Conservation (phyloP, 2,888 invertebrate genomes). For the Vannuccia rotundouncinata region DNA sequence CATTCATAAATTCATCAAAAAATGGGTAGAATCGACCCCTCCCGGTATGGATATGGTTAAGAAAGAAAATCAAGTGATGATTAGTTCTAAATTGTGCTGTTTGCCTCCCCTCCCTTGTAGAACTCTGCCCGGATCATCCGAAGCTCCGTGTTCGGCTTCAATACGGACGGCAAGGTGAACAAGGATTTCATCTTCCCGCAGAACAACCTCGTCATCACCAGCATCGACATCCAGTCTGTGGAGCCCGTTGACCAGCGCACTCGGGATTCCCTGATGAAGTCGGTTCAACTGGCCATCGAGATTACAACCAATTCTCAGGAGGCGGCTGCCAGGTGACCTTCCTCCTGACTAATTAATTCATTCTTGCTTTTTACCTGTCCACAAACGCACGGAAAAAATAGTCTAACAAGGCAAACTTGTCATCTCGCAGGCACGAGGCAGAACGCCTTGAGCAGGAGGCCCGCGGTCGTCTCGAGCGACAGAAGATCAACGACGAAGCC, state of each 20-base stretch:
- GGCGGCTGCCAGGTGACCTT: slow-evolving; percentile 38
- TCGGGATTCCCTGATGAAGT: slow-evolving; percentile 59
- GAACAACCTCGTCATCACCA: slow-evolving; percentile 58
- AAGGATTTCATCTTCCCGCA: slow-evolving; percentile 57
- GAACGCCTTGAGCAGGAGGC: slow-evolving; percentile 48
- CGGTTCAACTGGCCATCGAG: slow-evolving; percentile 60
- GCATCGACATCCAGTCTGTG: slow-evolving; percentile 59
- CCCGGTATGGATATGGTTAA: no score
- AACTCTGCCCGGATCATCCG: slow-evolving; percentile 49
- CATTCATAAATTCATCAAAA: no score
- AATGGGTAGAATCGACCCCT: no score
- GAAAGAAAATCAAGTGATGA: no score
- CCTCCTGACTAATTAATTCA: not conserved
- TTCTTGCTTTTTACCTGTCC: not conserved
- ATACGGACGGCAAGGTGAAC: slow-evolving; percentile 43
- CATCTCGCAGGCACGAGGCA: slow-evolving; percentile 46
- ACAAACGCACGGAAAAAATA: not conserved
- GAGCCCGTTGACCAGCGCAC: slow-evolving; percentile 60
- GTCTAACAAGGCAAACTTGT: not conserved
- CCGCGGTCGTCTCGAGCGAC: slow-evolving; percentile 48
- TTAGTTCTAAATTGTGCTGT: no score
- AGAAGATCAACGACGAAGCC: slow-evolving; percentile 48
- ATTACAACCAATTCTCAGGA: slow-evolving; percentile 61
- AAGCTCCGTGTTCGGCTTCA: slow-evolving; percentile 47
- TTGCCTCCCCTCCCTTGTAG: no score